phyloP scores from a whole-genome alignment of 2,888 invertebrate species.

The Tineola bisselliella region DNA sequence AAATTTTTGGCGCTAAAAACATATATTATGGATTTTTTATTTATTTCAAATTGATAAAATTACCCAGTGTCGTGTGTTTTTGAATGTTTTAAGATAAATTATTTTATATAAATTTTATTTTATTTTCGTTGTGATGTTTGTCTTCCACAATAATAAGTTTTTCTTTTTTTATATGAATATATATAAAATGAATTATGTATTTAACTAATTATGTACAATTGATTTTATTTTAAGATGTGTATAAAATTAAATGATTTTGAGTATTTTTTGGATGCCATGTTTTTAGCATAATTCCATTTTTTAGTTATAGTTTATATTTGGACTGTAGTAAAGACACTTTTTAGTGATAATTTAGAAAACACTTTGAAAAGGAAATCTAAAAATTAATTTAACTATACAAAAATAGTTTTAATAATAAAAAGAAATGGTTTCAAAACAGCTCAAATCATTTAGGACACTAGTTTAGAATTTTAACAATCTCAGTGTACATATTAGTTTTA shows the following conservation, averaged over 20 bases:
- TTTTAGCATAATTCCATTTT: conserved; percentile 14
- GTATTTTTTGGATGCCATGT: conserved; percentile 32
- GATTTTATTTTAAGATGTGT: conserved; percentile 33
- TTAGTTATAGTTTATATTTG: neutral
- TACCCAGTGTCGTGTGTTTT: too few species aligned
- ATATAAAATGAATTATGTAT: conserved; percentile 31
- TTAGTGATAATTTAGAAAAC: neutral
- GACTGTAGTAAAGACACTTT: neutral
- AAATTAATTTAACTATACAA: too few species aligned
- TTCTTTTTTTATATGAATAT: conserved; percentile 39
- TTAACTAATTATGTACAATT: conserved; percentile 38
- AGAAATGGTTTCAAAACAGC: conserved; percentile 45
- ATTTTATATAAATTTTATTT: conserved; percentile 45
- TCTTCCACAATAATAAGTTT: conserved; percentile 58
- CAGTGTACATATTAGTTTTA: conserved; percentile 57
- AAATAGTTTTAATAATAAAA: too few species aligned
- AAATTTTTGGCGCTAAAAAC: too few species aligned
- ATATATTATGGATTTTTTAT: too few species aligned
- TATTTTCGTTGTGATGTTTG: conserved; percentile 66
- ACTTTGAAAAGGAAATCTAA: too few species aligned
- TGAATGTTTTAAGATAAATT: too few species aligned
- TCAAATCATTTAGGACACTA: conserved; percentile 61
- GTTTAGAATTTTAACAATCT: conserved; percentile 62
- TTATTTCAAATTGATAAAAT: too few species aligned
- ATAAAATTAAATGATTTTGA: conserved; percentile 25